Evolutionary conservation across 2,113 vertebrate species (phyloP), one percentile per base, ranked within the genome.

Genomic region (Lepus europaeus): DNA sequence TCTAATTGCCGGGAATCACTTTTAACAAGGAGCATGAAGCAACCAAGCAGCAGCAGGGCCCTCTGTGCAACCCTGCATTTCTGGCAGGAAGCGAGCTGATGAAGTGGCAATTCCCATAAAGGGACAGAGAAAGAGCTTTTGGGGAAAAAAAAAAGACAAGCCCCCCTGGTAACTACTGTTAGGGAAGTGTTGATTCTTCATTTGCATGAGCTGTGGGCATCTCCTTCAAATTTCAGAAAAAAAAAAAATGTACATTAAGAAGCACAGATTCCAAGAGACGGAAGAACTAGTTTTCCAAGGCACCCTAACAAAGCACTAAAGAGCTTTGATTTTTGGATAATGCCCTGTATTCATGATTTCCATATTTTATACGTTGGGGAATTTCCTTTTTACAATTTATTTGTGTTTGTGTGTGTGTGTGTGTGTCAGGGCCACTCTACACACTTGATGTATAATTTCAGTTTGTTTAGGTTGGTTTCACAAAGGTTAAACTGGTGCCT

Each of bases 141-240:
- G 64, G n/a, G 29, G 29, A 9, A 36, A 49, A 51, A 79, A 45
- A 45, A 45, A 45, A 81, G 8, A 72, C 66, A 90, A 69, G 33
- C 68, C 25, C 25, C 5, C 39, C 88, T 82, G 8, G 8, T 74
- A 80, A 92, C 64, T 70, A 61, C 39, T 33, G 23, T 64, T 76
- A 68, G 10, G 51, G 14, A 74, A 66, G 10, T 68, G 29, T 89
- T 92, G 39, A 84, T 88, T 25, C n/a, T 68, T 61, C 25, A 87
- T 96, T 96, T 96, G 29, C 88, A 94, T 95, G 84, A 95, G 7
- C 73, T 76, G 17, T 94, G 72, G 72, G 19, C 20, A 84, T 93
- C 51, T 90, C n/a, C 39, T 86, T 89, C 68, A n/a, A 92, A 95
- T 91, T 92, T 74, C 72, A 72, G 22, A 76, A 92, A 96, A 80